phyloP scores from a whole-genome alignment of 2,888 invertebrate species.

The Drosophila stalkeri region DNA sequence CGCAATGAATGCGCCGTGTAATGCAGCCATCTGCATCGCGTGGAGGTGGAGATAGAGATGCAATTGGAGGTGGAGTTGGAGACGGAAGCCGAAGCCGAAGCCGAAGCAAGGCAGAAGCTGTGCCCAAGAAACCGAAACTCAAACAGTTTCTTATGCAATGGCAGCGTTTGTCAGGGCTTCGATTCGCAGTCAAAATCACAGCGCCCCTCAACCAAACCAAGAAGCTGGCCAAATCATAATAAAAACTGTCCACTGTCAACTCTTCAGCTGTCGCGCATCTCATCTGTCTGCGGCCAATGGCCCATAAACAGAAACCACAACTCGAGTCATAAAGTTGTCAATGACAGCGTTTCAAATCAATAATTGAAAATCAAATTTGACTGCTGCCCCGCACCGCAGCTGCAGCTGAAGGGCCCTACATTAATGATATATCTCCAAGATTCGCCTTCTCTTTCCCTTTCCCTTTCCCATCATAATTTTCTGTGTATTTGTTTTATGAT shows the following conservation, averaged over 20 bases:
- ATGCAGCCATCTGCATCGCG: constrained; percentile 58
- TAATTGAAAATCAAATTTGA: constrained; percentile 57
- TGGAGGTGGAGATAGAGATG: constrained; percentile 35
- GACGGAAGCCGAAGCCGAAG: constrained; percentile 63
- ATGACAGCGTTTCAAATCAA: constrained; percentile 73
- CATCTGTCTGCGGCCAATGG: constrained; percentile 33
- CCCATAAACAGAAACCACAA: constrained; percentile 61
- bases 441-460: constrained; percentile 40
- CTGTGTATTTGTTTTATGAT: constrained; percentile 15
- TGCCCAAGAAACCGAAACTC: constrained; percentile 46
- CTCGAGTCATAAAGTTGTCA: constrained; percentile 72
- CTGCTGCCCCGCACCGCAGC: constrained; percentile 22
- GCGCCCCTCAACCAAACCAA: constrained; percentile 50
- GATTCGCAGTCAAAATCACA: constrained; percentile 40
- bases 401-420: constrained; percentile 24
- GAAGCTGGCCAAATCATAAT: constrained; percentile 69
- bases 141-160: constrained; percentile 66
- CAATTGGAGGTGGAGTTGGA: constrained; percentile 38
- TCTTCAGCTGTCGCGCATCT: constrained; percentile 57
- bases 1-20: constrained; percentile 72
- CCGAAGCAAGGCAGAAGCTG: constrained; percentile 42
- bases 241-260: constrained; percentile 79
- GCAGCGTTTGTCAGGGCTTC: constrained; percentile 53
- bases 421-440: constrained; percentile 44
- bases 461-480: constrained; percentile 18